phyloP scores from a whole-genome alignment of 2,888 invertebrate genomes.

The Zaprionus lineosus region DNA sequence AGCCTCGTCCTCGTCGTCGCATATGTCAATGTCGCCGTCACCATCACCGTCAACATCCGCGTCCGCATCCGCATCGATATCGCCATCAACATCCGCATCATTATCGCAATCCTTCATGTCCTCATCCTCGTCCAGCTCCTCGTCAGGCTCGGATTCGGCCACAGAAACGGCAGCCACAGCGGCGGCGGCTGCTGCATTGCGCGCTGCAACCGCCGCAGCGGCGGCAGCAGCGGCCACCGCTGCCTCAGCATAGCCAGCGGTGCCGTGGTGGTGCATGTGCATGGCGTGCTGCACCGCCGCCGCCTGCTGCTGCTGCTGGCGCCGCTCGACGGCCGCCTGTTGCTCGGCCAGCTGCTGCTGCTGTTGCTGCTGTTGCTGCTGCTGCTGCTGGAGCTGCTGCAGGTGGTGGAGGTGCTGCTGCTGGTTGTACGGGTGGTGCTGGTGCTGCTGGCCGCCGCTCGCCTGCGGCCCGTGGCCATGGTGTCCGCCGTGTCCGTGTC shows the following conservation, averaged over 20 bases:
- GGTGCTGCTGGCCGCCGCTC: slow-evolving; percentile 46
- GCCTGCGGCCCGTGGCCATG: slow-evolving; percentile 12
- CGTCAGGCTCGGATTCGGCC: slow-evolving; percentile 54
- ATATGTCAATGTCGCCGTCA: slow-evolving; percentile 78
- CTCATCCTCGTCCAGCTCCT: slow-evolving; percentile 57
- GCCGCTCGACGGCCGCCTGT: slow-evolving; percentile 46
- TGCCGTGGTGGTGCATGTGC: slow-evolving; percentile 61
- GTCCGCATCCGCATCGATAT: slow-evolving; percentile 17
- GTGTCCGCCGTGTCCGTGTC: slow-evolving; percentile 27
- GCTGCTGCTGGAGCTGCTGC: slow-evolving; percentile 74
- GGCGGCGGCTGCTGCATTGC: slow-evolving; percentile 58
- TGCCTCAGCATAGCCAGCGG: slow-evolving; percentile 64
- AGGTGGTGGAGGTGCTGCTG: slow-evolving; percentile 78
- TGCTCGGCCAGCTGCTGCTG: slow-evolving; percentile 55
- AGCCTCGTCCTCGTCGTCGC: slow-evolving; percentile 76
- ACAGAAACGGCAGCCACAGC: slow-evolving; percentile 46
- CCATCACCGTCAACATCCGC: slow-evolving; percentile 39
- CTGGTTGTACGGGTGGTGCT: slow-evolving; percentile 80
- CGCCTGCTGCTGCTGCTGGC: slow-evolving; percentile 53
- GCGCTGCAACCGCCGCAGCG: slow-evolving; percentile 60
- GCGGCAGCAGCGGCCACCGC: slow-evolving; percentile 66
- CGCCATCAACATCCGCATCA: slow-evolving; percentile 24
- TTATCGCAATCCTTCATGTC: slow-evolving; percentile 46
- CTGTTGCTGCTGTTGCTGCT: slow-evolving; percentile 57
- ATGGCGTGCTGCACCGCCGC: slow-evolving; percentile 42